Conservation (phyloP, 2,888 invertebrate genomes). For the Tridacna crocea region DNA sequence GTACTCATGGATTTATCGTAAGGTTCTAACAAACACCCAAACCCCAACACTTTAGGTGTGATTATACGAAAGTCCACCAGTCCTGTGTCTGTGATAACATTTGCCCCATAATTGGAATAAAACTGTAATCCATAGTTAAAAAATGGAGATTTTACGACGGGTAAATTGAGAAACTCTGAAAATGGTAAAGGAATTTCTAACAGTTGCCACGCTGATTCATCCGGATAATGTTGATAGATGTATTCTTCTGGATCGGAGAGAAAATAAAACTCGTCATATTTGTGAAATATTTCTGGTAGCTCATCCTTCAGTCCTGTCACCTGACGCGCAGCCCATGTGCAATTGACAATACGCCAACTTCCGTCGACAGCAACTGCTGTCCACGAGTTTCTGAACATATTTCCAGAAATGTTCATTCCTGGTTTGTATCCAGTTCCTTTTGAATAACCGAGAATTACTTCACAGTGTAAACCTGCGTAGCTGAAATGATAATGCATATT, state of each 20-base stretch:
- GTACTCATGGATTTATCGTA: constrained; percentile 71
- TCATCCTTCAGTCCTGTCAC: constrained; percentile 79
- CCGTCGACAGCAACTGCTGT: constrained; percentile 99
- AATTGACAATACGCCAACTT: constrained; percentile 99
- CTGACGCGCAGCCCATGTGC: constrained; percentile 98
- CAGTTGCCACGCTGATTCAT: constrained; percentile 84
- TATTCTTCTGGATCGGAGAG: constrained; percentile 83
- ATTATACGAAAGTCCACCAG: constrained; percentile 79
- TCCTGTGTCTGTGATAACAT: constrained; percentile 77
- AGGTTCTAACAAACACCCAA: constrained; percentile 78
- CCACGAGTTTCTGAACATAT: constrained; percentile 97
- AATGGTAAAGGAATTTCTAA: constrained; percentile 84
- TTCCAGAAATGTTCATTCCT: constrained; percentile 87
- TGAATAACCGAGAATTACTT: constrained; percentile 98
- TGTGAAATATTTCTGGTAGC: constrained; percentile 79
- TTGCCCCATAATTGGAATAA: constrained; percentile 79
- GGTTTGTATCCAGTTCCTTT: constrained; percentile 99
- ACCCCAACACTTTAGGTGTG: constrained; percentile 78
- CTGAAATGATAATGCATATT: constrained; percentile 85
- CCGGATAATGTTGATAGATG: constrained; percentile 83
- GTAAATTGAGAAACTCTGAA: constrained; percentile 84
- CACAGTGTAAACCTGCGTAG: constrained; percentile 99
- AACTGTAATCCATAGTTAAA: constrained; percentile 83
- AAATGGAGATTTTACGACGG: constrained; percentile 85
- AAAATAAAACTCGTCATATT: constrained; percentile 84